Conservation (phyloP, 2,113 vertebrate species). For the Pteropus alecto region DNA sequence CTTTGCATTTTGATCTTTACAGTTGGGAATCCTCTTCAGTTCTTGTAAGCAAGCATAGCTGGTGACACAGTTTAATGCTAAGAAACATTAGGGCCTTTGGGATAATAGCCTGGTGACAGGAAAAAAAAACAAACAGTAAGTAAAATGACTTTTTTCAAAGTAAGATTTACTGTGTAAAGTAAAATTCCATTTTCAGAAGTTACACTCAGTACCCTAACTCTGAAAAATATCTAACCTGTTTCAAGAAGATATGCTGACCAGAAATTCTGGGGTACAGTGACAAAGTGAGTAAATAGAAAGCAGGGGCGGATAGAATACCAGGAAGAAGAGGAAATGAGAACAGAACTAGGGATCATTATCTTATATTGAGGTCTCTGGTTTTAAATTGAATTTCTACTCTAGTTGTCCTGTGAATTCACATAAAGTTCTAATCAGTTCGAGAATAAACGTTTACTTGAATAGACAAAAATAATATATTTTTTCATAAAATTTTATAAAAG, state of each 20-base stretch:
- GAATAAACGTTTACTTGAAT: slow-evolving; percentile 35
- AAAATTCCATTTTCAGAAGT: slow-evolving; percentile 46
- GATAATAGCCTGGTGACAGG: too few relatives aligned
- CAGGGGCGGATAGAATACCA: neutral
- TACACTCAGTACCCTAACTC: neutral
- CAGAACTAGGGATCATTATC: slow-evolving; percentile 10
- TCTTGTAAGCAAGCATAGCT: too few relatives aligned
- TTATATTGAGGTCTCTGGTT: slow-evolving; percentile 19
- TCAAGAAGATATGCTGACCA: neutral
- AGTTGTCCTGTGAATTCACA: slow-evolving; percentile 31
- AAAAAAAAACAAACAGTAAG: neutral
- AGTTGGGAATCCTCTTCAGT: too few relatives aligned
- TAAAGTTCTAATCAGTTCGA: slow-evolving; percentile 22
- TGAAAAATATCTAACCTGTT: slow-evolving; percentile 10
- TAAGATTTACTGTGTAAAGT: neutral
- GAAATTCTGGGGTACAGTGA: neutral
- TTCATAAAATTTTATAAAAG: slow-evolving; percentile 7
- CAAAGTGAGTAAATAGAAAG: neutral
- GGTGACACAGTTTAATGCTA: too few relatives aligned
- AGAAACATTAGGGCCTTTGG: too few relatives aligned
- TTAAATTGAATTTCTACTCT: slow-evolving; percentile 67
- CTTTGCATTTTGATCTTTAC: too few relatives aligned
- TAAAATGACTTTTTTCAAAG: neutral
- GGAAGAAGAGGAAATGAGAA: slow-evolving; percentile 3
- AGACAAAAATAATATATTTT: neutral